Base-by-base conservation (phyloP, 2,797 vertebrate species). In the Hozukius guyotensis region DNA sequence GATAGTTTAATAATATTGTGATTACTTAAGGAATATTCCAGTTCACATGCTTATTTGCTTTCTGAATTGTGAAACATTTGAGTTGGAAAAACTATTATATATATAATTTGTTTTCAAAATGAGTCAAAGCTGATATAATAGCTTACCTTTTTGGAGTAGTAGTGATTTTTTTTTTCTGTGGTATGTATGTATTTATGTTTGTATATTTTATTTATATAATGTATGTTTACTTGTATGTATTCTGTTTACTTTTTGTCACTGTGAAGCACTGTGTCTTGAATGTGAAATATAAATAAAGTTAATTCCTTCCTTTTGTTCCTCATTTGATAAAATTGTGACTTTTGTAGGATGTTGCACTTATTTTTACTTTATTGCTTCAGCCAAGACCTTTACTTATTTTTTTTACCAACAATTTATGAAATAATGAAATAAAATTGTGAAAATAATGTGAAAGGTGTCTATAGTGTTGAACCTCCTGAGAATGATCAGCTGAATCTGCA, bases 281-380 rank as follows among this genome's bases (percentile, higher is more conserved):
- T 38, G n/a, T 69, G 6, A 27, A 32, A 18, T 31, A 42, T 29
- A 46, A 75, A 71, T 79, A 75, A 70, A 75, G 38, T 53, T 38
- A 38, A 38, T 38, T 38, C 11, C 32, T 24, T 59, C 11, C 2
- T 18, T 49, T 38, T 55, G 31, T 10, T 34, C 8, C 46, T 18
- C 9, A 24, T 67, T 38, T 72, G 52, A 56, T 25, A 2, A 20
- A 29, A 10, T 25, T 42, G 3, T 46, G 12, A 56, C 18, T 20
- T 63, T 14, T 63, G 7, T 36, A 13, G 31, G 20, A 62, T 14
- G n/a, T 36, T 16, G 38, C 14, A 42, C 1, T 16, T 42, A 42
- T 42, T 42, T 42, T 42, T 16, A 42, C 38, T 42, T 16, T 42
- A 8, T 29, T 18, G 56, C 56, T 57, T 29, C 18, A 60, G 16